phyloP scores from a whole-genome alignment of 1,140 invertebrate genomes.

The Euwallacea fornicatus region DNA sequence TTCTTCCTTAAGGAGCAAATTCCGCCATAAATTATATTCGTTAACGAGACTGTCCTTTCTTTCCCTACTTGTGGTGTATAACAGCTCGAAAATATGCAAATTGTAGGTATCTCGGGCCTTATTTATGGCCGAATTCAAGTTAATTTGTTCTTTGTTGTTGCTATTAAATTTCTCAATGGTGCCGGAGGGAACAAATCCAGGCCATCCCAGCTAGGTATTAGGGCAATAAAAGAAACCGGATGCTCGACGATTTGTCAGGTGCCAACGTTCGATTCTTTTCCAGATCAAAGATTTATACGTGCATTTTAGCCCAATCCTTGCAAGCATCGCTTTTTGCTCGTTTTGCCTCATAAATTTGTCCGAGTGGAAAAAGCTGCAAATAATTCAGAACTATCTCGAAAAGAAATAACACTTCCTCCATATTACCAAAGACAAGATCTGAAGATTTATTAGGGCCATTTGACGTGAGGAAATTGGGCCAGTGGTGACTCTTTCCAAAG shows the following conservation, averaged over 20 bases:
- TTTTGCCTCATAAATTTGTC: background rate
- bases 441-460: too few species aligned
- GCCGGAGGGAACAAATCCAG: too few species aligned
- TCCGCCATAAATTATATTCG: background rate
- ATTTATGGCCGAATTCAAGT: background rate
- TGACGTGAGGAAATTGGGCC: too few species aligned
- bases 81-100: background rate
- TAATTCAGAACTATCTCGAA: background rate
- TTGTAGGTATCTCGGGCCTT: background rate
- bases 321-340: background rate
- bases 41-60: background rate
- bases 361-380: background rate
- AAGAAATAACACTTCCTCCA: too few species aligned
- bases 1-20: background rate
- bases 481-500: too few species aligned
- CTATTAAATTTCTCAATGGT: too few species aligned
- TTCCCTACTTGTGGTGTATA: background rate
- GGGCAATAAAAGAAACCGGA: background rate
- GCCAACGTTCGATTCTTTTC: background rate
- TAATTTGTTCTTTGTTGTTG: conserved; percentile 2
- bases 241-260: background rate
- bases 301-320: background rate
- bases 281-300: conserved; percentile 5
- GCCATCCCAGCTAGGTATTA: too few species aligned
- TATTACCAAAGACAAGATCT: too few species aligned